A percentile compares a stretch with the other conserved stretches of the same genome.
Conservation (phyloP, 2,797 vertebrate genomes). For the Benthosema pterotum region DNA sequence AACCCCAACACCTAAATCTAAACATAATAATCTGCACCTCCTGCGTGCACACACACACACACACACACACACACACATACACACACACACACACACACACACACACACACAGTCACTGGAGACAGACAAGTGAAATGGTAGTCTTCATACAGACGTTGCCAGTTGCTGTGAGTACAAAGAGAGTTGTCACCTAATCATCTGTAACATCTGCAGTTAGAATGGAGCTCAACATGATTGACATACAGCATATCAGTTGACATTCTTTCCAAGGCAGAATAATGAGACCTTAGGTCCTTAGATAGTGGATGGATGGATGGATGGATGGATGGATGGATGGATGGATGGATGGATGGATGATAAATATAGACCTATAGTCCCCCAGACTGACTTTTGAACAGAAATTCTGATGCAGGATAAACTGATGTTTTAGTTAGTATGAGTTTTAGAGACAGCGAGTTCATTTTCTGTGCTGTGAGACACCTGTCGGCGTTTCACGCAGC, state of each 20-base stretch:
- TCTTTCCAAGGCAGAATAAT: constrained; percentile 50
- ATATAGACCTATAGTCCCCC: too few species aligned
- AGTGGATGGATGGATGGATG: too few species aligned
- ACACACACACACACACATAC: constrained; percentile 7
- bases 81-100: constrained; percentile 4
- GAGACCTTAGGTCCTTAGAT: constrained; percentile 35
- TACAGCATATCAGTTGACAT: constrained; percentile 37
- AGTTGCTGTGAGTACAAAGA: not conserved
- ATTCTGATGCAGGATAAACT: too few species aligned
- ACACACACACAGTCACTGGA: constrained; percentile 10
- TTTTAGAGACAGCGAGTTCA: too few species aligned
- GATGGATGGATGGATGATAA: too few species aligned
- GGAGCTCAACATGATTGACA: constrained; percentile 53
- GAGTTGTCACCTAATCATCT: constrained; percentile 24
- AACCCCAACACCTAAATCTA: too few species aligned
- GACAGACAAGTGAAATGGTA: constrained; percentile 37
- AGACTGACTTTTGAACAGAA: too few species aligned
- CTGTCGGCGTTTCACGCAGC: too few species aligned
- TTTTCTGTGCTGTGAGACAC: too few species aligned
- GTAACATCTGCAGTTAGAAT: constrained; percentile 40
- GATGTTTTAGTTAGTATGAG: too few species aligned
- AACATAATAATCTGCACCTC: too few species aligned
- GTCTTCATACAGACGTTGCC: constrained; percentile 34
- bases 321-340: too few species aligned
- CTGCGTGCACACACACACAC: constrained; percentile 4